Evolutionary conservation across 2,888 invertebrate genomes (phyloP).

Genomic region (Platycheirus albimanus): DNA sequence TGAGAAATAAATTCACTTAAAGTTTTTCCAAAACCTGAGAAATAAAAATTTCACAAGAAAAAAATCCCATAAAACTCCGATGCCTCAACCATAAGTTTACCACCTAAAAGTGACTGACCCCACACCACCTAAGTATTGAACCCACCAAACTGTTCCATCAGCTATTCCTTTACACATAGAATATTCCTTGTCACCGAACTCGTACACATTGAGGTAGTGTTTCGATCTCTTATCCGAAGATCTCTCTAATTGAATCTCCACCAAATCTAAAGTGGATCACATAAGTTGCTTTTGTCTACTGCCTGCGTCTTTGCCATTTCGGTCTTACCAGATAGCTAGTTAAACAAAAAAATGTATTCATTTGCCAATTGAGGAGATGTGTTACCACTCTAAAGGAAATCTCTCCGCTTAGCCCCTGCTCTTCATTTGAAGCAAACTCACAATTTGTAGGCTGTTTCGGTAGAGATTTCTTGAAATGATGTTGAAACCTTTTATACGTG

Average conservation of each 20-base stretch:
- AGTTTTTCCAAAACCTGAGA: too few species aligned
- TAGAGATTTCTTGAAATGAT: slow-evolving; percentile 65
- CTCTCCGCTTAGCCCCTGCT: slow-evolving; percentile 4
- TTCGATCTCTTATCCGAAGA: slow-evolving; percentile 54
- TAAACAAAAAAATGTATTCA: slow-evolving; percentile 52
- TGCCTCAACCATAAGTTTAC: too few species aligned
- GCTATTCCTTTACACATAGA: background rate
- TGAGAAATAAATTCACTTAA: too few species aligned
- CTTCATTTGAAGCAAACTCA: slow-evolving; percentile 31
- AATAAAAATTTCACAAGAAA: too few species aligned
- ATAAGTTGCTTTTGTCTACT: slow-evolving; percentile 56
- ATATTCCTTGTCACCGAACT: slow-evolving; percentile 46
- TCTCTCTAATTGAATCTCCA: slow-evolving; percentile 64
- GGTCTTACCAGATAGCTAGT: slow-evolving; percentile 5
- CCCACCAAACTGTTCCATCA: slow-evolving; percentile 1
- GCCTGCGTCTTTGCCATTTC: slow-evolving; percentile 38
- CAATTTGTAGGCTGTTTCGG: slow-evolving; percentile 67
- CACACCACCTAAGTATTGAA: slow-evolving; percentile 3
- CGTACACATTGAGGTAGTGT: slow-evolving; percentile 15
- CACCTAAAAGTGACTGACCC: too few species aligned
- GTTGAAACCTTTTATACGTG: slow-evolving; percentile 45
- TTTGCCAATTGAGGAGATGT: slow-evolving; percentile 69
- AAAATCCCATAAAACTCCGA: too few species aligned
- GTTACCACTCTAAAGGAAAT: slow-evolving; percentile 66
- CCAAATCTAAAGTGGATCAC: slow-evolving; percentile 70